Base-by-base conservation (phyloP, 2,797 vertebrate species). In the Falco rusticolus region DNA sequence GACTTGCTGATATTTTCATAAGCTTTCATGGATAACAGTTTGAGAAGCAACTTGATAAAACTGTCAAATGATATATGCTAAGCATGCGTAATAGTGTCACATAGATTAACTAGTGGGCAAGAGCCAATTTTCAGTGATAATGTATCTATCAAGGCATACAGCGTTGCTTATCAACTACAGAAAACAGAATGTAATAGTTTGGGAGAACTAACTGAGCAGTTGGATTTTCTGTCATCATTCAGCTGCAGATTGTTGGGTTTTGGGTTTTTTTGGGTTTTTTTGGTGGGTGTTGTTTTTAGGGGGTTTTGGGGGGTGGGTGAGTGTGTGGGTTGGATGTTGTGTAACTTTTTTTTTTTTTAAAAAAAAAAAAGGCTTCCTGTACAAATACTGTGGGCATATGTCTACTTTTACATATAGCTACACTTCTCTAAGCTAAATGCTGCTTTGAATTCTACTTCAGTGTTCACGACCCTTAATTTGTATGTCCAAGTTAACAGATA, bases 331-430 rank as follows among this genome's bases (percentile, higher is more conserved):
- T 31, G 29, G 16, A 16, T 57, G 8, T 20, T n/a, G 66, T 59
- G 3, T 13, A 41, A 41, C 41, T 8, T 63, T 63, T 25, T 3
- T 4, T 11, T 34, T 26, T 64, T 31, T 0, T 0, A n/a, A 37
- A 37, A 37, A 37, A 14, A n/a, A n/a, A 34, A 34, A 34, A 34
- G 5, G 15, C 37, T 80, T 92, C 11, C 28, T 60, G 14, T 71
- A 18, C 19, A 7, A 9, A 5, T n/a, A 16, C 3, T 41, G 14
- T 64, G 18, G 9, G 22, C n/a, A 9, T 72, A 20, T 17, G 26
- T 84, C 39, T 82, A 21, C 19, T 63, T 70, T 60, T 74, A 70
- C 21, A 1, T 64, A 16, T 8, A 60, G 7, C 16, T 84, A 0
- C 71, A 47, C 20, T 60, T 72, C 43, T 29, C 61, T 18, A 77